A percentile compares a stretch with the other conserved stretches of the same genome.
phyloP scores from a whole-genome alignment of 2,113 vertebrate genomes.

The Canis aureus region DNA sequence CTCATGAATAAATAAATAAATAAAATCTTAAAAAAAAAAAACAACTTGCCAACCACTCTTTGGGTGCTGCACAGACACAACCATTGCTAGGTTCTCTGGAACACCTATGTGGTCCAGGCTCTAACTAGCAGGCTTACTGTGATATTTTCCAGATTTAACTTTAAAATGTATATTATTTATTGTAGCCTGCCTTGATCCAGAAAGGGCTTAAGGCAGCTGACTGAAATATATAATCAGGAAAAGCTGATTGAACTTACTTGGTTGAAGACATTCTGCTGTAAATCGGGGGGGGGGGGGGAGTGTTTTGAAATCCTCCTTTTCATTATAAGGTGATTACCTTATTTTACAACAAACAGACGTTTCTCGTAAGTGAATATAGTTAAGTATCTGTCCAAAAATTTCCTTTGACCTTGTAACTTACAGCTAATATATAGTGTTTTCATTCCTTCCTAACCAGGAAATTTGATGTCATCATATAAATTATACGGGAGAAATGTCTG shows the following conservation, averaged over 20 bases:
- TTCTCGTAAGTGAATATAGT: constrained; percentile 46
- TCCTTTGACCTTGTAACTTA: constrained; percentile 60
- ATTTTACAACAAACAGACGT: constrained; percentile 58
- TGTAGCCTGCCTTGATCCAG: constrained; percentile 30
- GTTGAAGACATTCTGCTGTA: background rate
- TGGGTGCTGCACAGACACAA: background rate
- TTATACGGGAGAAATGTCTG: background rate
- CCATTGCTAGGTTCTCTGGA: background rate
- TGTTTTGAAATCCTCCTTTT: background rate
- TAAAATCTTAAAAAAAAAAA: too few species aligned
- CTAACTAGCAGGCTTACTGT: background rate
- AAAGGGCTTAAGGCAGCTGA: constrained; percentile 23
- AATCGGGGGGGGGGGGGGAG: background rate
- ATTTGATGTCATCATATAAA: constrained; percentile 39
- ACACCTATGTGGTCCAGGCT: background rate
- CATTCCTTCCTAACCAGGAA: constrained; percentile 48
- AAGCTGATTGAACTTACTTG: constrained; percentile 20
- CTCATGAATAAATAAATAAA: too few species aligned
- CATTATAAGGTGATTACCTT: constrained; percentile 40
- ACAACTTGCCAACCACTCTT: background rate
- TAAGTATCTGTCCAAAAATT: constrained; percentile 41
- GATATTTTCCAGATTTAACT: constrained; percentile 58
- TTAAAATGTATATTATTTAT: constrained; percentile 31
- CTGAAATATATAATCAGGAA: constrained; percentile 31
- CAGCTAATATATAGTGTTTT: constrained; percentile 21